A percentile compares a stretch with the other conserved stretches of the same genome.
phyloP scores from a whole-genome alignment of 2,113 vertebrate genomes.

The Origma solitaria region DNA sequence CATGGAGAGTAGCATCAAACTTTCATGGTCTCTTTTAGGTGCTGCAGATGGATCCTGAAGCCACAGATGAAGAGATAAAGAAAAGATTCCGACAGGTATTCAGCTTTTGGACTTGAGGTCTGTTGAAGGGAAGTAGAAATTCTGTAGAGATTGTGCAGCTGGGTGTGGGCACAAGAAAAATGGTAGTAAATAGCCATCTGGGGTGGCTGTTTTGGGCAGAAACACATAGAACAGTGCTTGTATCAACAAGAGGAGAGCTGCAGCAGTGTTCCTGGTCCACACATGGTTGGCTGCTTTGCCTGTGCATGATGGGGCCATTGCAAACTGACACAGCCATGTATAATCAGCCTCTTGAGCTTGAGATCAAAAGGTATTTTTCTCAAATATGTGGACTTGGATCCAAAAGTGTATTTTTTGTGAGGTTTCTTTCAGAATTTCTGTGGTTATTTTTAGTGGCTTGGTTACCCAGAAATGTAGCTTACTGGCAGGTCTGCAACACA shows the following conservation, averaged over 20 bases:
- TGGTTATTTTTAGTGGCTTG: background rate
- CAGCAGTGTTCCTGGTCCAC: background rate
- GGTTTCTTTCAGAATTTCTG: background rate
- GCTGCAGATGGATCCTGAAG: slow-evolving; percentile 94
- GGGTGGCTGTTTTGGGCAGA: background rate
- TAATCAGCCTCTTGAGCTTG: background rate
- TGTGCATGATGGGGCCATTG: background rate
- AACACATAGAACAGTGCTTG: background rate
- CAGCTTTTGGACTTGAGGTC: background rate
- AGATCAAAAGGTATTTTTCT: background rate
- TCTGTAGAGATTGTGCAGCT: background rate
- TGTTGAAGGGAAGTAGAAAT: background rate
- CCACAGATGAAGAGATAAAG: slow-evolving; percentile 95
- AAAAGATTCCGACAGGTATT: slow-evolving; percentile 94
- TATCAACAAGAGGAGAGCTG: background rate
- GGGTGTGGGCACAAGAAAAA: background rate
- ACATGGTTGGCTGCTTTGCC: background rate
- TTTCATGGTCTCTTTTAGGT: slow-evolving; percentile 73
- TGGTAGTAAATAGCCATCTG: too few relatives aligned
- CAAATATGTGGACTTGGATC: background rate
- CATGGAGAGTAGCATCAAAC: background rate
- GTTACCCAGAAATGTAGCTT: background rate
- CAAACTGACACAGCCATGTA: accelerated
- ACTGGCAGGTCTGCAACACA: background rate
- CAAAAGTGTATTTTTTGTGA: background rate